A percentile compares a stretch with the other conserved stretches of the same genome.
Conservation (phyloP, 2,888 invertebrate genomes). For the Cataglyphis rosenhaueri region DNA sequence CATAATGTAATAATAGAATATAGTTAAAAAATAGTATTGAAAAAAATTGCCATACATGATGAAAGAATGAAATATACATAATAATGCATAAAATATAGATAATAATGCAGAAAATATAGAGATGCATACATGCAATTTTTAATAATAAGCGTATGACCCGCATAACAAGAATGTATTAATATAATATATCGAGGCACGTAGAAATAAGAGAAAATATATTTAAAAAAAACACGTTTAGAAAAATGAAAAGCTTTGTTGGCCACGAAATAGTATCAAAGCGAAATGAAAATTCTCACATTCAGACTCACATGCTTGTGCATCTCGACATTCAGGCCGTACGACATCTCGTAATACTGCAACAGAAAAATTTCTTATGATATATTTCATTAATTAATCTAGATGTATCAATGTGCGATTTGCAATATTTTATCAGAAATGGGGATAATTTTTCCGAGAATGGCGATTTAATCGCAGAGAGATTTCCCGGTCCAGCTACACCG, state of each 20-base stretch:
- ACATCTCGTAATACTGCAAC: constrained; percentile 98
- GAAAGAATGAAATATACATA: neutral
- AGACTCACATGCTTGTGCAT: constrained; percentile 96
- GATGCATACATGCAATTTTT: neutral
- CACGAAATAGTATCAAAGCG: neutral
- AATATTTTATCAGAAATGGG: neutral
- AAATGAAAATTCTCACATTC: neutral
- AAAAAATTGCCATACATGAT: neutral
- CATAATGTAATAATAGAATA: neutral
- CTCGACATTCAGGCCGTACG: constrained; percentile 97
- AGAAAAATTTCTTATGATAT: constrained; percentile 70
- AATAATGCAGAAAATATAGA: neutral
- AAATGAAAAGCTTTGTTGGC: neutral
- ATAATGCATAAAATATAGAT: neutral
- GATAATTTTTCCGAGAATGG: neutral
- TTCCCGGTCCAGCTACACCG: constrained; percentile 5
- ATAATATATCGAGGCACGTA: neutral
- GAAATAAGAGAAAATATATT: neutral
- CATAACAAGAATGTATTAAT: neutral
- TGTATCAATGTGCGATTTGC: neutral
- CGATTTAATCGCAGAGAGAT: neutral
- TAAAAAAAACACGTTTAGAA: neutral
- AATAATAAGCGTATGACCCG: neutral
- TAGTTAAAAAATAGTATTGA: neutral
- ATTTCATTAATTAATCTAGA: constrained; percentile 1